Evolutionary conservation across 2,888 invertebrate genomes (phyloP).

Genomic region (Caenorhabditis macrosperma): DNA sequence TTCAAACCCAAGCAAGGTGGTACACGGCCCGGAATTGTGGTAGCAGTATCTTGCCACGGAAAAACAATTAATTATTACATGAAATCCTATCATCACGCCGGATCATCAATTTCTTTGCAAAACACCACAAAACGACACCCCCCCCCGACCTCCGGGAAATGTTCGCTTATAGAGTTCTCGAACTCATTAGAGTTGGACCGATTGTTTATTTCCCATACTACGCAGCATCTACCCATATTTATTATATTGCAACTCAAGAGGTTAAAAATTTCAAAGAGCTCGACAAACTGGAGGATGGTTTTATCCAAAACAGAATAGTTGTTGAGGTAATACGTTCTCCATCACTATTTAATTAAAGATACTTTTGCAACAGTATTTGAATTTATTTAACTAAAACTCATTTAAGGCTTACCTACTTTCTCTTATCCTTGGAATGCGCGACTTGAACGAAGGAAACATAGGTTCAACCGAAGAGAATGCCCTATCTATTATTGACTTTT

Average conservation of each 20-base stretch:
- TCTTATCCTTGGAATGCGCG: slow-evolving; percentile 60
- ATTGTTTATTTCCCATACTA: slow-evolving; percentile 52
- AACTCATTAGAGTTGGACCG: slow-evolving; percentile 56
- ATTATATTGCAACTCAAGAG: slow-evolving; percentile 55
- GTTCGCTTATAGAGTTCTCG: slow-evolving; percentile 56
- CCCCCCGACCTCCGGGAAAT: slow-evolving; percentile 59
- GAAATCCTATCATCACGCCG: slow-evolving; percentile 59
- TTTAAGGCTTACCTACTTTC: slow-evolving; percentile 60
- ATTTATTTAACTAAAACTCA: slow-evolving; percentile 51
- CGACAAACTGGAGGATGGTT: slow-evolving; percentile 39
- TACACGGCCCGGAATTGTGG: slow-evolving; percentile 46
- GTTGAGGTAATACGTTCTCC: slow-evolving; percentile 52
- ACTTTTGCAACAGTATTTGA: slow-evolving; percentile 18
- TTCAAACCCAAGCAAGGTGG: slow-evolving; percentile 52
- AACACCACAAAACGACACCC: slow-evolving; percentile 50
- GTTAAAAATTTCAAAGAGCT: slow-evolving; percentile 55
- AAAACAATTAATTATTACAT: slow-evolving; percentile 48
- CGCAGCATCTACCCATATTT: slow-evolving; percentile 41
- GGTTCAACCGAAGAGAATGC: slow-evolving; percentile 54
- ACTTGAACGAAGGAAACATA: slow-evolving; percentile 59
- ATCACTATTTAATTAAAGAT: slow-evolving; percentile 31
- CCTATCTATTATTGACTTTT: slow-evolving; percentile 62
- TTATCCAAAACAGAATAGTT: slow-evolving; percentile 44
- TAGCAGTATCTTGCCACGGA: slow-evolving; percentile 40
- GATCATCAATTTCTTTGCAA: slow-evolving; percentile 51